Conservation (phyloP, 2,113 vertebrate species). For the Gnathonemus echidnorhynchus region DNA sequence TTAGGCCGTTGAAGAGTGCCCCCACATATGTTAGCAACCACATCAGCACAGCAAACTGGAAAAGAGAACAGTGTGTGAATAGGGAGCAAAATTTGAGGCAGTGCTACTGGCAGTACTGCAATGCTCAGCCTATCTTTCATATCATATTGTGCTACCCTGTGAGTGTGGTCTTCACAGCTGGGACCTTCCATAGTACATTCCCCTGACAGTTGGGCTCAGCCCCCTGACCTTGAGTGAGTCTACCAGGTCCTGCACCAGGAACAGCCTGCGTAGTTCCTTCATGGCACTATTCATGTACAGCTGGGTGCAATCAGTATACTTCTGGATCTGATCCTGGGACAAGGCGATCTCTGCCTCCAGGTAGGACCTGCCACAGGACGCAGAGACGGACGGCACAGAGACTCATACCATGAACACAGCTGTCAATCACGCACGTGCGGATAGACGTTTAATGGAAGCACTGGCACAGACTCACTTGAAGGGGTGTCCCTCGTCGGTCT, state of each 20-base stretch:
- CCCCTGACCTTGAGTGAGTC: conserved; percentile 89
- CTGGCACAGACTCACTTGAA: conserved; percentile 77
- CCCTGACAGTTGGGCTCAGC: background rate
- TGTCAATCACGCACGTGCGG: background rate
- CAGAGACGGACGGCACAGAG: background rate
- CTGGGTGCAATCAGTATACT: conserved; percentile 91
- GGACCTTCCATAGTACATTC: background rate
- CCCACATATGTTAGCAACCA: conserved; percentile 98
- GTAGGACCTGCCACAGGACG: conserved; percentile 68
- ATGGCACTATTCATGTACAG: conserved; percentile 86
- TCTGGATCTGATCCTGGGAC: conserved; percentile 95
- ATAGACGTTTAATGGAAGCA: background rate
- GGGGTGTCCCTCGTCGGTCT: conserved; percentile 94
- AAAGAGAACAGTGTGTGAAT: conserved; percentile 21
- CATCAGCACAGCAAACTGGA: conserved; percentile 97
- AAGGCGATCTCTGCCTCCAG: conserved; percentile 91
- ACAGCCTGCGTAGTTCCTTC: conserved; percentile 90
- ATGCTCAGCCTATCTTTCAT: background rate
- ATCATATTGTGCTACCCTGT: background rate
- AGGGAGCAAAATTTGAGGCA: background rate
- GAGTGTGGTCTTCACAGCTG: background rate
- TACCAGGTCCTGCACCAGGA: conserved; percentile 93
- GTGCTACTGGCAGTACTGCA: background rate
- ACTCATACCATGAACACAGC: background rate
- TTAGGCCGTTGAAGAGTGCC: conserved; percentile 96